Conservation (phyloP, 2,888 invertebrate genomes). For the Ennomos fuscantarius region DNA sequence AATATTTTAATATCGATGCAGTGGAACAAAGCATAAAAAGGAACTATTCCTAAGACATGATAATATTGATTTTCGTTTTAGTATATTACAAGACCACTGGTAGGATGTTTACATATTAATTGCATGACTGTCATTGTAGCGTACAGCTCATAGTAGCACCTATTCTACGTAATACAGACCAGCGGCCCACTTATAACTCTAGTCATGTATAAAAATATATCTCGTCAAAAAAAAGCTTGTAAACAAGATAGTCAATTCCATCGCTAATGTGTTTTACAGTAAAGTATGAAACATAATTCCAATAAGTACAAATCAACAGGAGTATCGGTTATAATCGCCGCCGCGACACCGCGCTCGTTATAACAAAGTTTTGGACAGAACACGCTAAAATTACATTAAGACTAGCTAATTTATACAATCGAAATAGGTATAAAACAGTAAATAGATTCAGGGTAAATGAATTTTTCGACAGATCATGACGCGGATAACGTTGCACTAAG, state of each 20-base stretch:
- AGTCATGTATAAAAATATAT: conserved; percentile 35
- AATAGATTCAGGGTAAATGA: conserved; percentile 48
- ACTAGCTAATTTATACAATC: conserved; percentile 67
- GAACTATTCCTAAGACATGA: conserved; percentile 22
- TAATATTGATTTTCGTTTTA: conserved; percentile 12
- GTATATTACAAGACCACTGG: conserved; percentile 24
- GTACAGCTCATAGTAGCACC: conserved; percentile 37
- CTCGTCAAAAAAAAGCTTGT: conserved; percentile 36
- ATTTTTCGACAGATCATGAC: conserved; percentile 51
- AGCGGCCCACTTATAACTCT: conserved; percentile 24
- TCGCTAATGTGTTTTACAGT: conserved; percentile 37
- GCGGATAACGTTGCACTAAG: conserved; percentile 14
- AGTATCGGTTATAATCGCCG: conserved; percentile 61
- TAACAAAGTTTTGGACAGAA: conserved; percentile 61
- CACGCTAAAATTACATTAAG: conserved; percentile 60
- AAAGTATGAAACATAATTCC: conserved; percentile 38
- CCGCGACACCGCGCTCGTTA: conserved; percentile 58
- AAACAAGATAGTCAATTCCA: conserved; percentile 41
- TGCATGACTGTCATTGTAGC: conserved; percentile 23
- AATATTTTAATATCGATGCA: conserved; percentile 27
- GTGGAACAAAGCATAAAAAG: conserved; percentile 31
- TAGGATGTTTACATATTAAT: conserved; percentile 17
- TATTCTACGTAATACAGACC: conserved; percentile 28
- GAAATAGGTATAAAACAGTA: conserved; percentile 48
- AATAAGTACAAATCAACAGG: conserved; percentile 61